These are phyloP conservation scores for Calameuta pallipes DNA, from an alignment of 2,888 invertebrate species.

Conservation along the genomic window DNA sequence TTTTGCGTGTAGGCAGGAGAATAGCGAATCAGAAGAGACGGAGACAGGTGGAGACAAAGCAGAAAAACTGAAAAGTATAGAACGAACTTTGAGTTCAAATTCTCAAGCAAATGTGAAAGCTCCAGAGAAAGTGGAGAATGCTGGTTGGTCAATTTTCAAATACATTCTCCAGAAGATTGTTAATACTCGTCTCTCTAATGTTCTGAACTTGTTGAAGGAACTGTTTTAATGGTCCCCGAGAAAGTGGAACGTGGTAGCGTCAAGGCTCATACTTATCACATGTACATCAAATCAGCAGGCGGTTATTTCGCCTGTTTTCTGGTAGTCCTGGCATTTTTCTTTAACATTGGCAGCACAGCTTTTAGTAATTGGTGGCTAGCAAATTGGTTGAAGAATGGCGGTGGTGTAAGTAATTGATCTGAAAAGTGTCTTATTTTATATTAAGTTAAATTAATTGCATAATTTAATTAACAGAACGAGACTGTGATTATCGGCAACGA, in stretches of 20 bases:
- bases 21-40: background rate
- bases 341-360: constrained; percentile 69
- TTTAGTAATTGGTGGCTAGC: constrained; percentile 74
- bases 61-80: background rate
- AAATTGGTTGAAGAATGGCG: constrained; percentile 67
- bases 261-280: constrained; percentile 62
- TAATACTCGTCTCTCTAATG: background rate
- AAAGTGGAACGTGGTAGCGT: constrained; percentile 53
- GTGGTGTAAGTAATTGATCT: constrained; percentile 51
- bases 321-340: constrained; percentile 64
- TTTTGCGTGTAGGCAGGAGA: background rate
- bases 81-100: background rate
- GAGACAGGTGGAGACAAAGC: background rate
- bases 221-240: constrained; percentile 39
- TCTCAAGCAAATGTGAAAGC: background rate
- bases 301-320: constrained; percentile 64
- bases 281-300: constrained; percentile 70
- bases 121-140: background rate
- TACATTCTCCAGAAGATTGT: background rate
- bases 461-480: constrained; percentile 36
- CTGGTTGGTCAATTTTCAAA: background rate
- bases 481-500: constrained; percentile 40
- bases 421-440: background rate
- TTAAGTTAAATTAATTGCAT: background rate
- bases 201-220: constrained; percentile 25